These are phyloP conservation scores for Drosophila putrida DNA, from an alignment of 2,888 invertebrate species.

Conservation along the genomic window DNA sequence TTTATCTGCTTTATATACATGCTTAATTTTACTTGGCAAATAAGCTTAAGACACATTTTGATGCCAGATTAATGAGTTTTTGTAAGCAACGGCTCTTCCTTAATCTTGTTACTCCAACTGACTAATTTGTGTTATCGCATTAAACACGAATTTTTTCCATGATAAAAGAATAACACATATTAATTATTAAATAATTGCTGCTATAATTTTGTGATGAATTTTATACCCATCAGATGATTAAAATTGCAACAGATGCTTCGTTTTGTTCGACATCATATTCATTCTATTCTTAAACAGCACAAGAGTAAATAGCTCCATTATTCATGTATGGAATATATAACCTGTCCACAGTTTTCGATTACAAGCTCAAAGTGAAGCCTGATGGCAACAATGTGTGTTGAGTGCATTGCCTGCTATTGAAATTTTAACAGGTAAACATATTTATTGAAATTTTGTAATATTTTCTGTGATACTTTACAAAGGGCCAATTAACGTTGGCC, in stretches of 20 bases:
- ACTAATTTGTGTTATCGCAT: slow-evolving; percentile 17
- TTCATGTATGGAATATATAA: neutral
- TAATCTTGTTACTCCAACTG: slow-evolving; percentile 22
- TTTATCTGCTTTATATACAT: slow-evolving; percentile 43
- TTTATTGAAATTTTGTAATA: slow-evolving; percentile 29
- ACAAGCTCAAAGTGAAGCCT: slow-evolving; percentile 11
- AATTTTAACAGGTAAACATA: slow-evolving; percentile 41
- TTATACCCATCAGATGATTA: neutral
- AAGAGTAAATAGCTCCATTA: neutral
- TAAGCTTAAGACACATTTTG: slow-evolving; percentile 64
- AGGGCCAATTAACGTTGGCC: slow-evolving; percentile 64
- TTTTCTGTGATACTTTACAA: slow-evolving; percentile 48
- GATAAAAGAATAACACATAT: neutral
- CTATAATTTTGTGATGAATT: neutral
- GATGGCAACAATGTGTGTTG: neutral
- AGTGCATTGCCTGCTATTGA: slow-evolving; percentile 17
- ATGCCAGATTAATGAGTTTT: slow-evolving; percentile 67
- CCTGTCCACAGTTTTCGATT: slow-evolving; percentile 4
- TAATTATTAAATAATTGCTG: neutral
- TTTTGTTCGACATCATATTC: no score
- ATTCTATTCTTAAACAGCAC: neutral
- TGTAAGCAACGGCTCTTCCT: slow-evolving; percentile 18
- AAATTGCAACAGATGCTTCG: no score
- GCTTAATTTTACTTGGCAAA: slow-evolving; percentile 63
- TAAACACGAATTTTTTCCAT: neutral